Evolutionary conservation across 2,888 invertebrate genomes (phyloP).

Genomic region (Helleia helle): DNA sequence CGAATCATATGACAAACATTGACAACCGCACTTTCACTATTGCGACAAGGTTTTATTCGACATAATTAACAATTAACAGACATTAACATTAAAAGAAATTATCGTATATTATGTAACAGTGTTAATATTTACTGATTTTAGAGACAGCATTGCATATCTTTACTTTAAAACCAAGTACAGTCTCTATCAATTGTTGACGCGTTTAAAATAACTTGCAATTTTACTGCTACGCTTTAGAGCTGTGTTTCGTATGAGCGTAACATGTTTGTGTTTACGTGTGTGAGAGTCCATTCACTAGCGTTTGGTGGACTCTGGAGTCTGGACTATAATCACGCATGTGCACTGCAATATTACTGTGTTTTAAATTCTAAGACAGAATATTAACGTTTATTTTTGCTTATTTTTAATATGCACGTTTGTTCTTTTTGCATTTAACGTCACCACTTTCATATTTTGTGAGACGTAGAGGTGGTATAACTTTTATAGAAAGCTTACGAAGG

Average conservation of each 20-base stretch:
- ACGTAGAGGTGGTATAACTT: slow-evolving; percentile 21
- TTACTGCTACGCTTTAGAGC: slow-evolving; percentile 1
- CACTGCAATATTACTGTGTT: neutral
- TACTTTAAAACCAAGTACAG: neutral
- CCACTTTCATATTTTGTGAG: slow-evolving; percentile 31
- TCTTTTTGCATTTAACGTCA: slow-evolving; percentile 11
- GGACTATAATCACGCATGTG: slow-evolving; percentile 8
- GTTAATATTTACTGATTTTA: no score
- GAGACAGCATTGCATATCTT: no score
- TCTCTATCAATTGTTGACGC: slow-evolving; percentile 2
- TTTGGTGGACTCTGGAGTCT: no score
- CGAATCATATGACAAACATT: slow-evolving; percentile 27
- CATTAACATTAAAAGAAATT: no score
- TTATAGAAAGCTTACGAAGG: slow-evolving; percentile 22
- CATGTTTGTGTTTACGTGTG: slow-evolving; percentile 12
- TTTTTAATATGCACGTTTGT: neutral
- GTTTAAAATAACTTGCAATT: slow-evolving; percentile 17
- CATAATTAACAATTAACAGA: no score
- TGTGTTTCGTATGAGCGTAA: slow-evolving; percentile 3
- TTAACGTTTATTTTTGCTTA: slow-evolving; percentile 13
- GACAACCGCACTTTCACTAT: slow-evolving; percentile 32
- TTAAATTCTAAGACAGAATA: neutral
- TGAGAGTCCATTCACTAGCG: slow-evolving; percentile 24
- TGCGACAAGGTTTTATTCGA: slow-evolving; percentile 33
- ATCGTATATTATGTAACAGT: no score